Evolutionary conservation across 1,140 invertebrate species (phyloP), one percentile per base, ranked within the genome.

Genomic region (Steinernema khuongi): DNA sequence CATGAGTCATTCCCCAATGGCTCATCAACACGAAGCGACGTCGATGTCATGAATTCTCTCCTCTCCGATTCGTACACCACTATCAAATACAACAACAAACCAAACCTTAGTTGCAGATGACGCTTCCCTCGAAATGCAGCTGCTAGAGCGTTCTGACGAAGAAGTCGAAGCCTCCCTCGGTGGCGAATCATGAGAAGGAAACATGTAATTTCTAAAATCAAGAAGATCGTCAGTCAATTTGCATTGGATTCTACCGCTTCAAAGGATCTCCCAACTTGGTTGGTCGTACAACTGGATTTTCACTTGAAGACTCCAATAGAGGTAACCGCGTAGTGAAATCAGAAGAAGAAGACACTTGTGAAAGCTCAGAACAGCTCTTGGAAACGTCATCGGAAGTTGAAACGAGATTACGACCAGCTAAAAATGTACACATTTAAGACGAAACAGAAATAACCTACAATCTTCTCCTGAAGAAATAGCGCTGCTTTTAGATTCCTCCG

Each of bases 291-390:
- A 60, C 50, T n/a, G 50, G 14, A 26, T 7, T 60, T 22, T 60
- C 50, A 22, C 50, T 60, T n/a, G 50, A 60, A 7, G 50, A 60
- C 7, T 60, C 50, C 50, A 60, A 60, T n/a, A 60, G 50, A 14
- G 50, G 50, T 60, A 60, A 26, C 7, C 50, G 50, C 14, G 50
- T 60, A 22, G 50, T 60, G 19, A 60, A 60, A 26, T 60, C 50
- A 26, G 50, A 60, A 4, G 50, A 26, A 17, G 50, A 60, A 7
- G 50, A 60, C 11, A 26, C 22, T 60, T 60, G 50, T 4, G 50
- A 60, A 22, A 60, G 14, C 22, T 60, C 50, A 60, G 50, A 60
- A 22, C 22, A 26, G 22, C 50, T 60, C 19, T 60, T 60, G 4
- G 50, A 60, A 60, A 60, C 4, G 22, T 60, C 50, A 14, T 60